phyloP scores from a whole-genome alignment of 2,113 vertebrate species.

The Microtus richardsoni region DNA sequence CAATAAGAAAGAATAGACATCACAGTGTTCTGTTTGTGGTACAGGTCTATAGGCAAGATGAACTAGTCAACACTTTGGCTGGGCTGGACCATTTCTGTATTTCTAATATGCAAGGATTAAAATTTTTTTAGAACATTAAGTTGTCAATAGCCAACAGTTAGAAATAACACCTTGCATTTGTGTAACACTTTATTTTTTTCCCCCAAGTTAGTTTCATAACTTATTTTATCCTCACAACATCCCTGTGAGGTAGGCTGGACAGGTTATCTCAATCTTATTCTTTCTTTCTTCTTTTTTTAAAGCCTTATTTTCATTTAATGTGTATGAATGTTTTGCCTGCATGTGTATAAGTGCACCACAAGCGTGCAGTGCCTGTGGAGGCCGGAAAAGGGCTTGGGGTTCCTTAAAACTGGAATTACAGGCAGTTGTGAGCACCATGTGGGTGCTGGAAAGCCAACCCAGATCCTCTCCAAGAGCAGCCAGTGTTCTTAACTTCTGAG shows the following conservation, averaged over 20 bases:
- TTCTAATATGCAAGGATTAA: slow-evolving; percentile 60
- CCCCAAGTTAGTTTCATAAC: slow-evolving; percentile 60
- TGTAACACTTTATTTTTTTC: slow-evolving; percentile 63
- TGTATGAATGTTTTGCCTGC: neutral
- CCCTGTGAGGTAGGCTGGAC: slow-evolving; percentile 80
- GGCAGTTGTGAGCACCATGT: neutral
- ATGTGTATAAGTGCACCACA: too few species aligned
- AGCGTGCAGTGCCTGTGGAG: neutral
- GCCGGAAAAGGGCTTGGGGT: neutral
- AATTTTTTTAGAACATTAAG: slow-evolving; percentile 62
- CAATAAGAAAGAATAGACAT: slow-evolving; percentile 76
- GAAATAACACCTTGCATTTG: slow-evolving; percentile 77
- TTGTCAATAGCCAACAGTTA: slow-evolving; percentile 69
- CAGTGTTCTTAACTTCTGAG: neutral
- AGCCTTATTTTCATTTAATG: neutral
- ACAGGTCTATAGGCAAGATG: slow-evolving; percentile 67
- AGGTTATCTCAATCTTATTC: slow-evolving; percentile 62
- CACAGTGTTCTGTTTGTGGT: slow-evolving; percentile 74
- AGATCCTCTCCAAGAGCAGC: neutral
- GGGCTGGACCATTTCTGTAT: slow-evolving; percentile 68
- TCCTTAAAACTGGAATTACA: neutral
- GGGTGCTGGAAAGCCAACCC: neutral
- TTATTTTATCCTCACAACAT: slow-evolving; percentile 80
- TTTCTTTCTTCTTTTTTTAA: neutral
- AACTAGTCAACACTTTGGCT: slow-evolving; percentile 70